Conservation (phyloP, 2,113 vertebrate species). For the Aptenodytes forsteri region DNA sequence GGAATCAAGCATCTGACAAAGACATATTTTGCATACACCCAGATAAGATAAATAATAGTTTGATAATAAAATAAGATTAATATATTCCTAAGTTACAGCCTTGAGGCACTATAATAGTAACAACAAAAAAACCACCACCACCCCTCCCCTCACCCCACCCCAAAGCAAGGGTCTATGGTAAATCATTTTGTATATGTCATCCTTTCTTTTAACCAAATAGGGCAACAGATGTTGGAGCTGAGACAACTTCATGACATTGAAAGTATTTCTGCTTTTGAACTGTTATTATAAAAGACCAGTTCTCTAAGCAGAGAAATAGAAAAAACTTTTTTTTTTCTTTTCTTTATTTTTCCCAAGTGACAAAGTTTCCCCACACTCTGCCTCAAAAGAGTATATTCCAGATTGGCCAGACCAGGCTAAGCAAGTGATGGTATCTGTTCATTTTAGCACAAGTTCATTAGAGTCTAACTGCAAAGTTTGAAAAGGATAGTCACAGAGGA, state of each 20-base stretch:
- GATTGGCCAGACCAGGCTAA: background rate
- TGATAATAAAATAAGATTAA: background rate
- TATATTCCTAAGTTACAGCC: background rate
- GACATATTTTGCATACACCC: accelerated
- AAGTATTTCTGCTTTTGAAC: background rate
- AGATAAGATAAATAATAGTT: background rate
- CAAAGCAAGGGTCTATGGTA: background rate
- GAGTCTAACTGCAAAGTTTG: background rate
- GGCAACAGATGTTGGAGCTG: background rate
- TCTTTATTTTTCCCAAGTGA: background rate
- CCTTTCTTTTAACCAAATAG: background rate
- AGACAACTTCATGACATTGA: background rate
- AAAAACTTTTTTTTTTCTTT: background rate
- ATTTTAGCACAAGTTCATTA: background rate
- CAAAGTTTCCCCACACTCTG: background rate
- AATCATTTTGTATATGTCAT: background rate
- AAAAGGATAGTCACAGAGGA: background rate
- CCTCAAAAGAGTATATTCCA: background rate
- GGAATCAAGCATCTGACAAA: background rate
- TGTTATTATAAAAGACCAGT: background rate
- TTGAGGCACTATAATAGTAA: background rate
- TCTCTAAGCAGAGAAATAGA: background rate
- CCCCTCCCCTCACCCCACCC: accelerated
- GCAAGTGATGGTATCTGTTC: background rate
- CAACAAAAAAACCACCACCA: accelerated